These are phyloP conservation scores for Drosophila simulans DNA, from an alignment of 1,140 invertebrate genomes.

Conservation along the genomic window DNA sequence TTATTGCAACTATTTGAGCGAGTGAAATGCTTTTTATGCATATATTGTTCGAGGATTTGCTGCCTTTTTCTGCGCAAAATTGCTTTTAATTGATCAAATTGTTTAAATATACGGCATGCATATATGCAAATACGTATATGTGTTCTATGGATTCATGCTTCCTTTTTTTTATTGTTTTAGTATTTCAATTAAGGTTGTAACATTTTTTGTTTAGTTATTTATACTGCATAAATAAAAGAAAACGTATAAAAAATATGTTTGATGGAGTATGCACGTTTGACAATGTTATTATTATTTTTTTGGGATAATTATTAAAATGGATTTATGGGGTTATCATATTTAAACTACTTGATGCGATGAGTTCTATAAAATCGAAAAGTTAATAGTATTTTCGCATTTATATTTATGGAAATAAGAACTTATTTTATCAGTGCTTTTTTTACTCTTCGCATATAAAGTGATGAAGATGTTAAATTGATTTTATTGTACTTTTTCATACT, in stretches of 20 bases:
- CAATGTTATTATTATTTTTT: slow-evolving; percentile 2
- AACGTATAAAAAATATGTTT: slow-evolving; percentile 4
- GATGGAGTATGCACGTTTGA: neutral
- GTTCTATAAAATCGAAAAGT: neutral
- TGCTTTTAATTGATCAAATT: slow-evolving; percentile 77
- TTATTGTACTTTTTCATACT: slow-evolving; percentile 30
- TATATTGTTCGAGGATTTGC: slow-evolving; percentile 32
- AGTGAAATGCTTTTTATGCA: slow-evolving; percentile 25
- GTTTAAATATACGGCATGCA: slow-evolving; percentile 59
- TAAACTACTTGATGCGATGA: neutral
- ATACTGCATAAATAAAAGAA: slow-evolving; percentile 25
- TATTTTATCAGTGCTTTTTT: too few relatives aligned
- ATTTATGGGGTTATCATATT: neutral
- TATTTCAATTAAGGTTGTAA: slow-evolving; percentile 15
- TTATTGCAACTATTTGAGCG: slow-evolving; percentile 15
- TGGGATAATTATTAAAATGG: neutral
- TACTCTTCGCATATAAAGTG: too few relatives aligned
- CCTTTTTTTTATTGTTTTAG: neutral
- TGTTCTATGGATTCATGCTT: neutral
- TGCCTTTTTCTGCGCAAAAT: slow-evolving; percentile 43
- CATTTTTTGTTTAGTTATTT: slow-evolving; percentile 25
- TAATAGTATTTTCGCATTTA: neutral
- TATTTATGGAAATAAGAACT: neutral
- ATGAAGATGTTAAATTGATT: neutral
- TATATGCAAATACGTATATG: slow-evolving; percentile 18